phyloP scores from a whole-genome alignment of 2,888 invertebrate species.

The Aromia moschata region DNA sequence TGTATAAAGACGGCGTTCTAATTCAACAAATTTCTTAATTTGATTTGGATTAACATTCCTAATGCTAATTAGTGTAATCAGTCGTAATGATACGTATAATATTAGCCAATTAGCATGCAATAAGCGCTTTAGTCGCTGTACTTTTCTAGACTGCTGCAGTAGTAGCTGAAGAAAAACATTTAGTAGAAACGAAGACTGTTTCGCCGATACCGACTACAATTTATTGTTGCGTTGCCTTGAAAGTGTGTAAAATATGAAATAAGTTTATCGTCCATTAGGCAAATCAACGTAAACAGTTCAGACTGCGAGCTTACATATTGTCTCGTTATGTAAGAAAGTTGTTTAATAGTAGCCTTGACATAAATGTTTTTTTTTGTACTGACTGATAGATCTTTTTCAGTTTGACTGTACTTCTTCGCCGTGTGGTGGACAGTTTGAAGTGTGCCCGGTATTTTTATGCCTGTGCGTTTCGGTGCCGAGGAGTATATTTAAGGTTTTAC shows the following conservation, averaged over 20 bases:
- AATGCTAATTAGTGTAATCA: too few species aligned
- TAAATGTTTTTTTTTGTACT: conserved; percentile 43
- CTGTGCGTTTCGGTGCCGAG: too few species aligned
- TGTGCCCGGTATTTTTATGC: too few species aligned
- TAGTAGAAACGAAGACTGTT: background rate
- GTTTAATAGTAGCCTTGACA: conserved; percentile 49
- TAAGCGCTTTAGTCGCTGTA: background rate
- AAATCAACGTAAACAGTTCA: background rate
- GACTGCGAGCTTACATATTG: conserved; percentile 6
- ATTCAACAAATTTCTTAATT: too few species aligned
- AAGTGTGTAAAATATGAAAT: background rate
- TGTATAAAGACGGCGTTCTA: too few species aligned
- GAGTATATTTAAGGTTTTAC: too few species aligned
- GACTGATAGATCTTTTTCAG: conserved; percentile 29
- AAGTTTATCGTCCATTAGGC: background rate
- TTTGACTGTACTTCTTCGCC: conserved; percentile 26
- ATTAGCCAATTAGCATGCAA: background rate
- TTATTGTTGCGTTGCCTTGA: background rate
- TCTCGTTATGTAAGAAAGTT: conserved; percentile 47
- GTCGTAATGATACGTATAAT: background rate
- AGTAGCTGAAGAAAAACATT: background rate
- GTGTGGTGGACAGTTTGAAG: conserved; percentile 10
- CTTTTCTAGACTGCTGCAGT: background rate
- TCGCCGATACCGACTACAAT: background rate
- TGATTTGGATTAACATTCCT: too few species aligned